Conservation (phyloP, 1,140 invertebrate species). For the Pseudachorutes palmiensis region DNA sequence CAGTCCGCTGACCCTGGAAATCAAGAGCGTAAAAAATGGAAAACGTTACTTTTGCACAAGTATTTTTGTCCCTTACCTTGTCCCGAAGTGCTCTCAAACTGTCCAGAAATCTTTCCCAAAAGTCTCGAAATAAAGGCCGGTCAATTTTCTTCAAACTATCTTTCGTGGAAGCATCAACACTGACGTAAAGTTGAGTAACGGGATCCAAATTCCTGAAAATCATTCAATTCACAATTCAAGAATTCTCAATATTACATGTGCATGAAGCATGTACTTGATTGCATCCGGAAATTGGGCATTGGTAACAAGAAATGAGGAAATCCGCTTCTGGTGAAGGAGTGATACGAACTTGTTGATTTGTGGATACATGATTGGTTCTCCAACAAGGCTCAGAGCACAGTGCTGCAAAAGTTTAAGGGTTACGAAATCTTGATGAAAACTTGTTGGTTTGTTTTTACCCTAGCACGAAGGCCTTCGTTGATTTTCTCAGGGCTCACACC, state of each 20-base stretch:
- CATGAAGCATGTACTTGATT: constrained; percentile 43
- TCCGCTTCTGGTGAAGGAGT: constrained; percentile 49
- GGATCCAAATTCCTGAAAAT: constrained; percentile 47
- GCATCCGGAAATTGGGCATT: constrained; percentile 60
- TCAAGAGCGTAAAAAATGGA: too few relatives aligned
- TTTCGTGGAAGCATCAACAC: constrained; percentile 56
- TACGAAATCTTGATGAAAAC: constrained; percentile 9
- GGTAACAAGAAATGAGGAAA: constrained; percentile 56
- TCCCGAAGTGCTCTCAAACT: constrained; percentile 50
- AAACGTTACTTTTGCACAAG: too few relatives aligned
- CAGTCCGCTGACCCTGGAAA: constrained; percentile 53
- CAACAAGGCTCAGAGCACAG: constrained; percentile 58
- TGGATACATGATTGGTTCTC: constrained; percentile 62
- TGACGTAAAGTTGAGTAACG: constrained; percentile 58
- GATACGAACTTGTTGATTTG: constrained; percentile 53
- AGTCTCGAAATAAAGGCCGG: constrained; percentile 55
- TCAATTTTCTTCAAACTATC: constrained; percentile 59
- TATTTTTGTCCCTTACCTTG: too few relatives aligned
- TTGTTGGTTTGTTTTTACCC: constrained; percentile 9
- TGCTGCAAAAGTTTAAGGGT: constrained; percentile 41
- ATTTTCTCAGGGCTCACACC: constrained; percentile 51
- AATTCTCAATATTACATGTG: neutral
- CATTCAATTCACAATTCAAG: neutral
- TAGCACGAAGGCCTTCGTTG: constrained; percentile 47
- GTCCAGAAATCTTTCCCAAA: constrained; percentile 55